Conservation (phyloP, 2,113 vertebrate species). For the Corythoichthys intestinalis region DNA sequence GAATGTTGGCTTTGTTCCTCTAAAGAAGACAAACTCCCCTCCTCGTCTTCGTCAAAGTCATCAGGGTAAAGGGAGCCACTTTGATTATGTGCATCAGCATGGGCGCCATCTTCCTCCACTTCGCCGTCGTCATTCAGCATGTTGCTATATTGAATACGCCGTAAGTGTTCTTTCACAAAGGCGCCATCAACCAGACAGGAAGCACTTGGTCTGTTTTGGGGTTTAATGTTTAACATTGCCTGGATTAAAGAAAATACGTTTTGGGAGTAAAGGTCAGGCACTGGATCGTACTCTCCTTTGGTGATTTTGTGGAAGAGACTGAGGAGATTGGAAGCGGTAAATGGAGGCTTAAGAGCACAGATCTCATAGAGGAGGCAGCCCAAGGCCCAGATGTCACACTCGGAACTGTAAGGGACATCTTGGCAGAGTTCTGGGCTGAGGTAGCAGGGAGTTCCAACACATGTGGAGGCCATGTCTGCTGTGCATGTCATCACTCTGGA, state of each 20-base stretch:
- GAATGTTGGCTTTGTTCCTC: slow-evolving; percentile 45
- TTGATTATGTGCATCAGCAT: slow-evolving; percentile 40
- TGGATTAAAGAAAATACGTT: slow-evolving; percentile 58
- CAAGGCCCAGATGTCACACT: slow-evolving; percentile 79
- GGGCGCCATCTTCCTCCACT: slow-evolving; percentile 10
- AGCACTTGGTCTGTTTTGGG: slow-evolving; percentile 68
- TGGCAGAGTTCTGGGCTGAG: slow-evolving; percentile 78
- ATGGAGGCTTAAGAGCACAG: slow-evolving; percentile 71
- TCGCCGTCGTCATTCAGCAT: not conserved
- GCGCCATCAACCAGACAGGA: slow-evolving; percentile 51
- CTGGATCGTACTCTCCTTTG: slow-evolving; percentile 58
- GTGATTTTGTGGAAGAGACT: slow-evolving; percentile 76
- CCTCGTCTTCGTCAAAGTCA: slow-evolving; percentile 76
- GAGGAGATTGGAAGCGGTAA: slow-evolving; percentile 69
- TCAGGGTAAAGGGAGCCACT: slow-evolving; percentile 63
- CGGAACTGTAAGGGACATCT: slow-evolving; percentile 76
- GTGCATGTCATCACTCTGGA: slow-evolving; percentile 74
- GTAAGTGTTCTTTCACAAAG: slow-evolving; percentile 62
- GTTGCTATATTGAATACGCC: slow-evolving; percentile 45
- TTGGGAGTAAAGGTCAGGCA: slow-evolving; percentile 58
- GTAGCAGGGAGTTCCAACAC: slow-evolving; percentile 77
- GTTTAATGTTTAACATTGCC: slow-evolving; percentile 61
- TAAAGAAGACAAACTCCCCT: slow-evolving; percentile 57
- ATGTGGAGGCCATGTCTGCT: slow-evolving; percentile 75
- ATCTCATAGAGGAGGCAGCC: slow-evolving; percentile 77